A percentile compares a stretch with the other conserved stretches of the same genome.
Conservation (phyloP, 2,797 vertebrate species). For the Sebastes baramenuke region DNA sequence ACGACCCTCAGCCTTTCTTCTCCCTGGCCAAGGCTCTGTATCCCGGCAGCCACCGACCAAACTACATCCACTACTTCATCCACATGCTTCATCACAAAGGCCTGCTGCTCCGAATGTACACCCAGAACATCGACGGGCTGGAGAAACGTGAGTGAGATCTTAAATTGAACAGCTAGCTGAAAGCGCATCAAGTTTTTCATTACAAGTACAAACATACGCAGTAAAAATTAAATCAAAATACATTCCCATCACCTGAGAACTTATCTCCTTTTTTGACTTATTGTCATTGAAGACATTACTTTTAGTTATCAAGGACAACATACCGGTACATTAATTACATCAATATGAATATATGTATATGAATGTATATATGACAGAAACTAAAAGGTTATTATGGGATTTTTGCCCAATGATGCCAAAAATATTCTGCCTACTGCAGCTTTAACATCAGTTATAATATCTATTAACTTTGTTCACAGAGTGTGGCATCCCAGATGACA, state of each 20-base stretch:
- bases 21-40: constrained; percentile 84
- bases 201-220: background rate
- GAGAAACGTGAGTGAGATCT: constrained; percentile 78
- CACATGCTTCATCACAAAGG: constrained; percentile 85
- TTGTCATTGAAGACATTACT: background rate
- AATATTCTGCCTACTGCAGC: no score
- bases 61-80: constrained; percentile 81
- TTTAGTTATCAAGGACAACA: background rate
- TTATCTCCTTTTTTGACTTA: background rate
- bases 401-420: no score
- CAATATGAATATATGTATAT: background rate
- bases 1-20: constrained; percentile 84
- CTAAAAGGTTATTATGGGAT: no score
- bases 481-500: constrained; percentile 82
- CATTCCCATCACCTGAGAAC: background rate
- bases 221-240: background rate
- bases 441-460: background rate
- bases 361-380: background rate
- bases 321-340: background rate
- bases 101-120: constrained; percentile 85
- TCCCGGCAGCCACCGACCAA: constrained; percentile 80
- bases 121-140: constrained; percentile 87
- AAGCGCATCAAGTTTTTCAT: background rate
- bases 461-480: constrained; percentile 52
- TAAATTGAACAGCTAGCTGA: background rate